phyloP scores from a whole-genome alignment of 2,888 invertebrate species.

The Oxyteleia sp. region DNA sequence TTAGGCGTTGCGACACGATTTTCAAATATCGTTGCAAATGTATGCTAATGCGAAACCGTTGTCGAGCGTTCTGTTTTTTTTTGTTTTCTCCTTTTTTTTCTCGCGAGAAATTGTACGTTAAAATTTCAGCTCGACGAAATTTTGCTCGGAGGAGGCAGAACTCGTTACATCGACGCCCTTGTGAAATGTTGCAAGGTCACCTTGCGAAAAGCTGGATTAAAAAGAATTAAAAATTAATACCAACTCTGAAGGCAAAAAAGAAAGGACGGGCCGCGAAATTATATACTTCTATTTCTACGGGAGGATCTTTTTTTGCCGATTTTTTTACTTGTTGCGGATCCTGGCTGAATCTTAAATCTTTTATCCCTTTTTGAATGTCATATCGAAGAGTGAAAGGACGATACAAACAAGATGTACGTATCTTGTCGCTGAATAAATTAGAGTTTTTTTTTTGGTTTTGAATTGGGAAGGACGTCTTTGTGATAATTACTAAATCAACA shows the following conservation, averaged over 20 bases:
- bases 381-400: background rate
- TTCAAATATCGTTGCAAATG: constrained; percentile 5
- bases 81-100: too few species aligned
- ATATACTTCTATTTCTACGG: too few species aligned
- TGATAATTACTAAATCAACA: too few species aligned
- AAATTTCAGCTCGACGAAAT: background rate
- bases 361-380: constrained; percentile 11
- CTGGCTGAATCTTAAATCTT: constrained; percentile 4
- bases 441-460: too few species aligned
- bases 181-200: constrained; percentile 30
- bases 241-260: constrained; percentile 12
- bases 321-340: constrained; percentile 19
- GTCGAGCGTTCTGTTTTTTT: too few species aligned
- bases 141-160: background rate
- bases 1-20: constrained; percentile 19
- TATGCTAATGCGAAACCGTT: constrained; percentile 9
- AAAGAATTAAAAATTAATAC: constrained; percentile 26
- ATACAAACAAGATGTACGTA: too few species aligned
- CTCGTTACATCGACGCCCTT: constrained; percentile 22
- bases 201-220: constrained; percentile 14
- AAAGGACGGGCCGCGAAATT: background rate
- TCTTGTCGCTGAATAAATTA: too few species aligned
- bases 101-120: background rate
- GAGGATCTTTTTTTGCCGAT: too few species aligned
- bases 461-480: too few species aligned